A percentile compares a stretch with the other conserved stretches of the same genome.
phyloP scores from a whole-genome alignment of 2,888 invertebrate species.

The Mesorhabditis belari region DNA sequence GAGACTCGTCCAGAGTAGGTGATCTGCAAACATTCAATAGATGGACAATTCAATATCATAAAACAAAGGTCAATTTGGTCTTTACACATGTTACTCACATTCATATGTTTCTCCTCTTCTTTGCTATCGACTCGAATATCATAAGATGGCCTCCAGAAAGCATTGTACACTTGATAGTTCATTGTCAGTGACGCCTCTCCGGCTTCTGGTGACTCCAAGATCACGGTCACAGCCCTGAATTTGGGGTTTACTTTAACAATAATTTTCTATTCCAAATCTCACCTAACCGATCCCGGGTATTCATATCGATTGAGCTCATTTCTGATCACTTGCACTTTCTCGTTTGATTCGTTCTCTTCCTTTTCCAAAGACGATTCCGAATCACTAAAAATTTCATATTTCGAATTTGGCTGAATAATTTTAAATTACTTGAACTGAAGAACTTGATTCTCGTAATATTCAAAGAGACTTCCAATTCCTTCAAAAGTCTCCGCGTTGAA shows the following conservation, averaged over 20 bases:
- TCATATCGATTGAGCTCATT: not conserved
- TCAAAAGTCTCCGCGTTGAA: conserved; percentile 17
- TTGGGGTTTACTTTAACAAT: too few relatives aligned
- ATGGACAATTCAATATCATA: not conserved
- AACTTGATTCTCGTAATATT: conserved; percentile 16
- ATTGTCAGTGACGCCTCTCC: conserved; percentile 19
- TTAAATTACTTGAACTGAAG: not conserved
- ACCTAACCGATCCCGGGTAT: not conserved
- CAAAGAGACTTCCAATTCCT: conserved; percentile 26
- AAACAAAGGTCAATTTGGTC: too few relatives aligned
- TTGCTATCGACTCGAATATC: conserved; percentile 41
- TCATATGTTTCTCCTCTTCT: conserved; percentile 12
- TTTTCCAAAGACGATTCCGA: too few relatives aligned
- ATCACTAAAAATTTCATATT: too few relatives aligned
- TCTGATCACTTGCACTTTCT: too few relatives aligned
- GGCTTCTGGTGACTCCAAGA: conserved; percentile 15
- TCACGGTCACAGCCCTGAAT: conserved; percentile 19
- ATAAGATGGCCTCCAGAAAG: conserved; percentile 43
- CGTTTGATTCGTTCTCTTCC: too few relatives aligned
- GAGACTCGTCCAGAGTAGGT: conserved; percentile 53
- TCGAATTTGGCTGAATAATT: too few relatives aligned
- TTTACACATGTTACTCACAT: too few relatives aligned
- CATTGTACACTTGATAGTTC: conserved; percentile 33
- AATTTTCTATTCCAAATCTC: not conserved
- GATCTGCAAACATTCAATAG: conserved; percentile 22